Conservation (phyloP, 2,888 invertebrate genomes). For the Catocala fraxini region DNA sequence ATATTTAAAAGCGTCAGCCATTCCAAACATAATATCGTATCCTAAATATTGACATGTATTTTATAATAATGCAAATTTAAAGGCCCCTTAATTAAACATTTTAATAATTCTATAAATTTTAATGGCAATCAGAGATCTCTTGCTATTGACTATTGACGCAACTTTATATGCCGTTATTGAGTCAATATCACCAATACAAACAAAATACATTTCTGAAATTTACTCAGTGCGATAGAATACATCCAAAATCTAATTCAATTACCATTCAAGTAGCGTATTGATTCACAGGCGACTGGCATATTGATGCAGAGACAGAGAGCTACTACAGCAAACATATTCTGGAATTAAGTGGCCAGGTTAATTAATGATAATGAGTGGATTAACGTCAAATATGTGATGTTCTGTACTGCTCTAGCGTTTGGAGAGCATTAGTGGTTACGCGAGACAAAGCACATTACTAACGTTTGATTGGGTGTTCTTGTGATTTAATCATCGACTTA, state of each 20-base stretch:
- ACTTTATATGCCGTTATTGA: background rate
- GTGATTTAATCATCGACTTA: background rate
- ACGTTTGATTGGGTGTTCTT: background rate
- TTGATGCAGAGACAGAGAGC: constrained; percentile 33
- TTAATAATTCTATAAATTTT: background rate
- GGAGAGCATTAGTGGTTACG: background rate
- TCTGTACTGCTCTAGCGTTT: background rate
- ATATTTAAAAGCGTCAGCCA: no score
- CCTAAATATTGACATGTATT: no score
- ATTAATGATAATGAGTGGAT: constrained; percentile 34
- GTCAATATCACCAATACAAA: constrained; percentile 4
- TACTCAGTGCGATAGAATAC: constrained; percentile 2
- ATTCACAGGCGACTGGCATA: constrained; percentile 23
- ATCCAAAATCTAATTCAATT: constrained; percentile 33
- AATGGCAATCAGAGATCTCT: background rate
- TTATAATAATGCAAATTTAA: no score
- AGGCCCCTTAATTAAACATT: no score
- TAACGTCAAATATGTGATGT: constrained; percentile 18
- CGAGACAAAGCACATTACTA: background rate
- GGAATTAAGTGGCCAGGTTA: constrained; percentile 31
- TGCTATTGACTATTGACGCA: background rate
- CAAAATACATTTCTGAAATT: constrained; percentile 4
- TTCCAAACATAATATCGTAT: no score
- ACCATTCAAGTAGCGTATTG: constrained; percentile 31
- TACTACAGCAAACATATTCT: constrained; percentile 32